Conservation (phyloP, 2,797 vertebrate species). For the Gymnopithys bicolor region DNA sequence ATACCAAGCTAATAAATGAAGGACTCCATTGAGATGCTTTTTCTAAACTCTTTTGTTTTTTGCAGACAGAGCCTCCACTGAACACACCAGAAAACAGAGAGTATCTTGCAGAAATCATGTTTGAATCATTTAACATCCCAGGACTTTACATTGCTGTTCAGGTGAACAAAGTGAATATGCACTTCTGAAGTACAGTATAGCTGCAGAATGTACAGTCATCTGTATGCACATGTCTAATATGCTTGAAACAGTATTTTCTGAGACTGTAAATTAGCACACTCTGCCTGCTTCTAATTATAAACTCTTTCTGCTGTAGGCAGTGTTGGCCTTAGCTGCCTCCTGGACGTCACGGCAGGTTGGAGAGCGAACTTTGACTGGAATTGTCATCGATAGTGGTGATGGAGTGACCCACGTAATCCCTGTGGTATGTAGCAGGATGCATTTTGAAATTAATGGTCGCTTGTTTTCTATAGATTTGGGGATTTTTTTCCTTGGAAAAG, state of each 20-base stretch:
- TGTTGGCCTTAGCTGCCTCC: conserved; percentile 80
- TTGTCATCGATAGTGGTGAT: conserved; percentile 80
- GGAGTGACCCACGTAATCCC: conserved; percentile 82
- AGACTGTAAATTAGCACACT: background rate
- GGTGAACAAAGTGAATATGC: conserved; percentile 66
- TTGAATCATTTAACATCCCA: conserved; percentile 89
- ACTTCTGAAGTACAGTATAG: background rate
- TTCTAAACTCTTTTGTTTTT: background rate
- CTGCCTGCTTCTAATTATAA: background rate
- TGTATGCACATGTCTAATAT: rapidly evolving
- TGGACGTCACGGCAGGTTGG: conserved; percentile 82
- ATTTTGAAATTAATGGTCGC: background rate
- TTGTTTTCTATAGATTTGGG: background rate
- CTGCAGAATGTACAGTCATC: background rate
- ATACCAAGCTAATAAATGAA: background rate
- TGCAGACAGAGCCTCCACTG: conserved; percentile 91
- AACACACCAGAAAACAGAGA: conserved; percentile 95
- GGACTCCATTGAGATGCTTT: background rate
- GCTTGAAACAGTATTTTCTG: background rate
- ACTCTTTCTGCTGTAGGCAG: conserved; percentile 65
- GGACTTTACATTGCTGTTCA: conserved; percentile 88
- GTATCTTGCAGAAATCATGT: conserved; percentile 96
- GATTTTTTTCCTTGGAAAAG: background rate
- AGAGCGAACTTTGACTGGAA: conserved; percentile 79
- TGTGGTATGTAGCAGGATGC: conserved; percentile 69